These are phyloP conservation scores for Neoniphon sammara DNA, from an alignment of 2,797 vertebrate species.

Conservation along the genomic window DNA sequence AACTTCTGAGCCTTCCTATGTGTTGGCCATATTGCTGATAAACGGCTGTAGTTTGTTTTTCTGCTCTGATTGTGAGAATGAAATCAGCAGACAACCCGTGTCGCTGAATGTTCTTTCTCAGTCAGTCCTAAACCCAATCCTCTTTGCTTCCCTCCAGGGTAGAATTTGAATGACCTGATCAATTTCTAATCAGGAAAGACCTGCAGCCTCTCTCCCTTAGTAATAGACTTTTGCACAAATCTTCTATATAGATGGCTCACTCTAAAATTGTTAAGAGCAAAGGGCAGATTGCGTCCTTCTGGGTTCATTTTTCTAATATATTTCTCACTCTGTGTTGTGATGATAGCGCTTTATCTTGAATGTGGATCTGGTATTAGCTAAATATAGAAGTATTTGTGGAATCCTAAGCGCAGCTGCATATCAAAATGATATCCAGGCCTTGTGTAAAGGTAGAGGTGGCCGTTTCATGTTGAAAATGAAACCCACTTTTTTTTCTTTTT, in stretches of 20 bases:
- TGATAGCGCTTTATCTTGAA: constrained; percentile 41
- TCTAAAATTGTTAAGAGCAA: constrained; percentile 49
- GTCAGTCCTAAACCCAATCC: constrained; percentile 55
- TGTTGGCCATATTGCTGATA: constrained; percentile 52
- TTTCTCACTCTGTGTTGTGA: constrained; percentile 27
- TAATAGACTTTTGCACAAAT: constrained; percentile 61
- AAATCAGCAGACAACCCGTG: constrained; percentile 57
- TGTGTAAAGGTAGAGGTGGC: constrained; percentile 62
- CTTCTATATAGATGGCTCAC: constrained; percentile 29
- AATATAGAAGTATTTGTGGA: constrained; percentile 56
- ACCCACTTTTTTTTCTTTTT: constrained; percentile 51
- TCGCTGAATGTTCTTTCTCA: constrained; percentile 33
- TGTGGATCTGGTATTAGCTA: constrained; percentile 47
- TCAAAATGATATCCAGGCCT: constrained; percentile 36
- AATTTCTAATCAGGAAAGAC: constrained; percentile 75
- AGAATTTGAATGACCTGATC: constrained; percentile 74
- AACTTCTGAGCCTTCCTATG: constrained; percentile 50
- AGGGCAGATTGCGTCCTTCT: constrained; percentile 38
- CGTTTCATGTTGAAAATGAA: constrained; percentile 67
- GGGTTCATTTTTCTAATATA: constrained; percentile 29
- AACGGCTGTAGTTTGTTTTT: constrained; percentile 59
- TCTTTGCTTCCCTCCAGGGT: constrained; percentile 59
- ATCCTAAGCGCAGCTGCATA: constrained; percentile 43
- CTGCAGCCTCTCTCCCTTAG: constrained; percentile 45
- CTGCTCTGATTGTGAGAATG: constrained; percentile 40